Evolutionary conservation across 2,888 invertebrate genomes (phyloP).

Genomic region (Tetheella fluctuosa): DNA sequence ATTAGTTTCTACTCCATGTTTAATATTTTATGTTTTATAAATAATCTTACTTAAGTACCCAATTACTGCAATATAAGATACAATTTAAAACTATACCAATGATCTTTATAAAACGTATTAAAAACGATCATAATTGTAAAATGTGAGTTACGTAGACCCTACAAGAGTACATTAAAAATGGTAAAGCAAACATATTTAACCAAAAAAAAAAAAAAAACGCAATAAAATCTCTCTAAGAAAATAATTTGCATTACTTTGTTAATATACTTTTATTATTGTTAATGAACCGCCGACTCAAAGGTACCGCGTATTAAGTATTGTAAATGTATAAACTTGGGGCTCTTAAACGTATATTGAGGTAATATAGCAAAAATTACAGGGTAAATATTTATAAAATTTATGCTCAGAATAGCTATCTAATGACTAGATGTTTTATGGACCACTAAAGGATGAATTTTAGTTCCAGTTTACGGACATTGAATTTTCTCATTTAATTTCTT

Average conservation of each 20-base stretch:
- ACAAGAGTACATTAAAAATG: constrained; percentile 15
- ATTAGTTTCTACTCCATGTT: too few species aligned
- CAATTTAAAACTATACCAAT: background rate
- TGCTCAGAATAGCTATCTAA: constrained; percentile 12
- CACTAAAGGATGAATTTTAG: background rate
- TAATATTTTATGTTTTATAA: too few species aligned
- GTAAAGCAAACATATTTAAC: constrained; percentile 24
- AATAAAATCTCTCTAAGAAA: constrained; percentile 32
- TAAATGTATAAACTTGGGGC: constrained; percentile 61
- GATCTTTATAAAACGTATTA: background rate
- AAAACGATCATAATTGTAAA: background rate
- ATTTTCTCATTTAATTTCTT: background rate
- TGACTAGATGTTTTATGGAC: constrained; percentile 1
- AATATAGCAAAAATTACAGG: constrained; percentile 40
- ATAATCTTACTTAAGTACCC: too few species aligned
- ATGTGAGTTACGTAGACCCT: background rate
- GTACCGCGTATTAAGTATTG: constrained; percentile 59
- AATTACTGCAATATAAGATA: too few species aligned
- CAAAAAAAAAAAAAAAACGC: constrained; percentile 29
- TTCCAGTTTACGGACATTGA: background rate
- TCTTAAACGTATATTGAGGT: constrained; percentile 40
- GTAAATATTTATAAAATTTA: constrained; percentile 42
- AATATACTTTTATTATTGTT: constrained; percentile 49
- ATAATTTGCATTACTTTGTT: constrained; percentile 48
- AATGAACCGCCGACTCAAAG: constrained; percentile 46